These are phyloP conservation scores for Pelodytes ibericus DNA, from an alignment of 2,797 vertebrate genomes.

Conservation along the genomic window DNA sequence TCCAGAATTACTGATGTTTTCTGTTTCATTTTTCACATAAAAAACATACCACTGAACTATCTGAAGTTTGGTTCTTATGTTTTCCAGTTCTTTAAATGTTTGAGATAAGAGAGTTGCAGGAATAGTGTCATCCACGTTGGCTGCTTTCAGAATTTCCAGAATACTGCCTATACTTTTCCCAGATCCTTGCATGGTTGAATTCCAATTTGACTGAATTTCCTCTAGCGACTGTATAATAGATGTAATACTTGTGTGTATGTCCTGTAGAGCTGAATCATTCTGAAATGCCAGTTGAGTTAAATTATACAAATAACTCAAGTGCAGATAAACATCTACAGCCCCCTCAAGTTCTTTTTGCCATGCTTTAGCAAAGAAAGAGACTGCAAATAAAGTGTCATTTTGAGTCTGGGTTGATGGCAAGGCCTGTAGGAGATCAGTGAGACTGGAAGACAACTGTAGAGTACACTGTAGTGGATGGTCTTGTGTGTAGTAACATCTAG, in stretches of 20 bases:
- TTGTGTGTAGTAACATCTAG: slow-evolving; percentile 17
- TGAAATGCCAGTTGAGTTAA: slow-evolving; percentile 15
- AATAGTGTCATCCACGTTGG: background rate
- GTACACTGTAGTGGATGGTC: slow-evolving; percentile 13
- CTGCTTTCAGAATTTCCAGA: background rate
- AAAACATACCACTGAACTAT: slow-evolving; percentile 28
- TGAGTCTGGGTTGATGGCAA: slow-evolving; percentile 18
- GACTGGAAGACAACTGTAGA: slow-evolving; percentile 1
- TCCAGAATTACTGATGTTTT: background rate
- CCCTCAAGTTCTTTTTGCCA: slow-evolving; percentile 1
- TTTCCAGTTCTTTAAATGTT: slow-evolving; percentile 6
- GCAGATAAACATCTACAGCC: slow-evolving; percentile 20
- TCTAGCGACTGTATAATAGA: slow-evolving; percentile 25
- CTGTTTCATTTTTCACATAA: slow-evolving; percentile 30
- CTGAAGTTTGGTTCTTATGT: slow-evolving; percentile 39
- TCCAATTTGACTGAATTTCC: background rate
- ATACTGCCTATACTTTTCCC: slow-evolving; percentile 2
- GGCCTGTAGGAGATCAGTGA: slow-evolving; percentile 9
- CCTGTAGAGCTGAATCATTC: slow-evolving; percentile 3
- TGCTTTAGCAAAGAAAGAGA: slow-evolving; percentile 3
- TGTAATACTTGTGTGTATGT: slow-evolving; percentile 14
- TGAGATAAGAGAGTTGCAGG: background rate
- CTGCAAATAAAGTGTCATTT: slow-evolving; percentile 11
- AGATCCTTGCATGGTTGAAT: background rate
- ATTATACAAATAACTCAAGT: slow-evolving; percentile 3